Evolutionary conservation across 2,888 invertebrate species (phyloP), one percentile per base, ranked within the genome.

Genomic region (Drosophila mettleri): DNA sequence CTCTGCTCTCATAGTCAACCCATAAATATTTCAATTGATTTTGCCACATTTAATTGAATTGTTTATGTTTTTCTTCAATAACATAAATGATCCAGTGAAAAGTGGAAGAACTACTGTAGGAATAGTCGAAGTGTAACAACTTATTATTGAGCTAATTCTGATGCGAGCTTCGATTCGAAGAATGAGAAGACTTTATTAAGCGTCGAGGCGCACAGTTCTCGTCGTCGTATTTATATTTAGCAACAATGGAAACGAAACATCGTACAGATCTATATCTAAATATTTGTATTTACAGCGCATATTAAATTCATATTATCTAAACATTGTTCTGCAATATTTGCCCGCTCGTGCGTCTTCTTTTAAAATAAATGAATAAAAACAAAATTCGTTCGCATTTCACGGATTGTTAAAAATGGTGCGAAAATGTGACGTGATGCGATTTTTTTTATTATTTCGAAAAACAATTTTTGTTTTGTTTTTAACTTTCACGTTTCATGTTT

Each of bases 401-500:
- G 74, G 65, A 57, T 62, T 53, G 31, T 1, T 69, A 57, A 60
- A 74, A 66, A 74, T 54, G 65, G 63, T 57, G 74, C 62, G 62
- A 74, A 49, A 46, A 57, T 65, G 61, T 64, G 64, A 61, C 53
- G 64, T 68, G 68, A 71, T 62, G 62, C 14, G 22, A 55, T n/a
- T 29, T 3, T 33, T 41, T 4, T 31, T 46, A 34, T 14, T 33
- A 31, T 46, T 46, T 22, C 31, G n/a, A n/a, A n/a, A n/a, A n/a
- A n/a, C n/a, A 34, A 12, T 55, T 12, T 20, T 34, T 36, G 52
- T 49, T n/a, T 36, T 43, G 7, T 52, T 49, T 38, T 62, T 24
- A 27, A 49, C 39, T 45, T 72, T 69, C 59, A 59, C 65, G 65
- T 69, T 72, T 69, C 59, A 63, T 62, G 58, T 73, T 74, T 74